These are phyloP conservation scores for Lucilia sericata DNA, from an alignment of 1,140 invertebrate species.

Conservation along the genomic window DNA sequence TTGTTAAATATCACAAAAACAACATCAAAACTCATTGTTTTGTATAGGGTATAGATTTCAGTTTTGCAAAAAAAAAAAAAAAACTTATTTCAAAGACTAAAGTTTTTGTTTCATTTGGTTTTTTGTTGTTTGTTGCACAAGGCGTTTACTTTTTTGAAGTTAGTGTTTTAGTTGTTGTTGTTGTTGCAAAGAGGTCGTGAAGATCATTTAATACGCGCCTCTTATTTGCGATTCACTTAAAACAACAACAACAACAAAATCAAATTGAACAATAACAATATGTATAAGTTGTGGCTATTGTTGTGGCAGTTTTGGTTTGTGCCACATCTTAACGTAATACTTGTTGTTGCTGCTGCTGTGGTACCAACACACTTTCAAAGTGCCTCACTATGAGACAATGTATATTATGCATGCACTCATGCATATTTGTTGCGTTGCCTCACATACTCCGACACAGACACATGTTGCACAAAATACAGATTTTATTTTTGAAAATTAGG, in stretches of 20 bases:
- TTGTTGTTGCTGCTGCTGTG: neutral
- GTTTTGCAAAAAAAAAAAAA: neutral
- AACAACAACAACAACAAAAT: neutral
- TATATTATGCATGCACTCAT: neutral
- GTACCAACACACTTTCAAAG: neutral
- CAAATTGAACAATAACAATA: constrained; percentile 35
- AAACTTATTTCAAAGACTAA: neutral
- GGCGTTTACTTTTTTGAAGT: constrained; percentile 32
- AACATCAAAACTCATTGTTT: constrained; percentile 30
- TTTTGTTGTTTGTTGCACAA: constrained; percentile 35
- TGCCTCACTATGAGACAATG: neutral
- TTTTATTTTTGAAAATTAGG: constrained; percentile 11
- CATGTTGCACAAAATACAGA: neutral
- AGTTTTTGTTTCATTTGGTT: constrained; percentile 17
- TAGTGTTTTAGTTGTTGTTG: neutral
- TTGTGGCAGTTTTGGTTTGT: neutral
- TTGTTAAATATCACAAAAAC: neutral
- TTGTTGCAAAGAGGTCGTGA: constrained; percentile 32
- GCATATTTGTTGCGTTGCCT: neutral
- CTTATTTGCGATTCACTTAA: constrained; percentile 37
- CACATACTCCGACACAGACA: no score
- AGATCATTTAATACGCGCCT: constrained; percentile 44
- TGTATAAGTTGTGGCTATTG: neutral
- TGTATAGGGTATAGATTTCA: constrained; percentile 31
- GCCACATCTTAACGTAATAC: constrained; percentile 14